Evolutionary conservation across 64 coral and sea anemone genomes (phyloP).

Genomic region (Pachyseris speciosa): DNA sequence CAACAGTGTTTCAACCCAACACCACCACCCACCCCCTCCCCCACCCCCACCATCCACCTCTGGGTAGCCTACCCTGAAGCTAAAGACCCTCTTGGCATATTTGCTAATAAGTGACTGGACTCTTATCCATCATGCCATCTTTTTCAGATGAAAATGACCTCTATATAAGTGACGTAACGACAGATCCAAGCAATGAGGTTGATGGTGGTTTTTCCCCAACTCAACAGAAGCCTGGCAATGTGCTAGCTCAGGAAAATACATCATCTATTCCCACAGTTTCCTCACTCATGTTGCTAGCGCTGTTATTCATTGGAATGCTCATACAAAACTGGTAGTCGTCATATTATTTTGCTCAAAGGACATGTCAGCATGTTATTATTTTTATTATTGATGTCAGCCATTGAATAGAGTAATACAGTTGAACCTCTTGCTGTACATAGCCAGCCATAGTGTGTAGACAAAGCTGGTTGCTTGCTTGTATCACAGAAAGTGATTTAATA

Average conservation of each 20-base stretch:
- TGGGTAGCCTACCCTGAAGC: background rate
- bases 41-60: no score
- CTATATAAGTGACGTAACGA: background rate
- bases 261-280: background rate
- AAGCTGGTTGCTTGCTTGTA: no score
- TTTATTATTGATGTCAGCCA: no score
- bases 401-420: no score
- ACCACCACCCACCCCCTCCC: no score
- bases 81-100: background rate
- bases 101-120: no score
- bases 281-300: background rate
- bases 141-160: background rate
- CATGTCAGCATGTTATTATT: background rate
- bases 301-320: background rate
- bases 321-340: background rate
- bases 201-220: background rate
- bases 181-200: background rate
- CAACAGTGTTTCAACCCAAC: no score
- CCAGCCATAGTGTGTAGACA: no score
- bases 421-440: no score
- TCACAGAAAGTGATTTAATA: no score
- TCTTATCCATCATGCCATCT: background rate
- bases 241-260: background rate
- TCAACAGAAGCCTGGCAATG: background rate
- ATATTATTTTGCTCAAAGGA: background rate